Evolutionary conservation across 2,113 vertebrate genomes (phyloP), one percentile per base, ranked within the genome.

Genomic region (Panurus biarmicus): DNA sequence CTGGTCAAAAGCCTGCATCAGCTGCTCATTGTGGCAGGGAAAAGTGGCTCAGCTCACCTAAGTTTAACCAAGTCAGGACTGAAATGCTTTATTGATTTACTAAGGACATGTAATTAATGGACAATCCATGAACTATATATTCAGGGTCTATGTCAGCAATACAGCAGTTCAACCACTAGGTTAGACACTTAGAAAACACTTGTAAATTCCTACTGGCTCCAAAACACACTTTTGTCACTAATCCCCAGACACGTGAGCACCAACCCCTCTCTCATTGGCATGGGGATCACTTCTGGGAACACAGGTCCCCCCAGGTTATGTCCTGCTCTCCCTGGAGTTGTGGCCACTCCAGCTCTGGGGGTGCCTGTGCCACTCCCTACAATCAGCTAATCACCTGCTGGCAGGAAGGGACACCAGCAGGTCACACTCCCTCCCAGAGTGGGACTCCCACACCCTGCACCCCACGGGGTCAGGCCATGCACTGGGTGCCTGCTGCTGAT

Each of bases 391-490:
- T 12, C 12, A 50, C 26, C n/a, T 3, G 0, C 31, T 44, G 62
- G 25, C 5, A 6, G 67, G 74, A 78, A 56, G 70, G 66, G 53
- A 61, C 11, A 51, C 26, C 61, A 56, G 62, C 18, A 87, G 65
- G 48, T 67, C 31, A 11, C 26, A 7, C 13, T 2, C 28, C 1
- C 7, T 51, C 24, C 22, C n/a, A 10, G 42, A 24, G 23, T 11
- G 56, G 71, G 74, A 35, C 36, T 58, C 35, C 57, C n/a, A 14
- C 9, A 3, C 1, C 31, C 36, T 83, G 75, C 45, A 56, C 7
- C 48, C 69, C 47, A 18, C 3, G 2, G 20, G 8, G 7, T 50
- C 56, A 50, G 42, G 28, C 56, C 48, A 29, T 0, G 0, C 0
- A 0, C 56, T 22, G 54, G 26, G 13, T 56, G 21, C 25, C 1